Base-by-base conservation (phyloP, 2,888 invertebrate species). In the Leucoptera coffeella region DNA sequence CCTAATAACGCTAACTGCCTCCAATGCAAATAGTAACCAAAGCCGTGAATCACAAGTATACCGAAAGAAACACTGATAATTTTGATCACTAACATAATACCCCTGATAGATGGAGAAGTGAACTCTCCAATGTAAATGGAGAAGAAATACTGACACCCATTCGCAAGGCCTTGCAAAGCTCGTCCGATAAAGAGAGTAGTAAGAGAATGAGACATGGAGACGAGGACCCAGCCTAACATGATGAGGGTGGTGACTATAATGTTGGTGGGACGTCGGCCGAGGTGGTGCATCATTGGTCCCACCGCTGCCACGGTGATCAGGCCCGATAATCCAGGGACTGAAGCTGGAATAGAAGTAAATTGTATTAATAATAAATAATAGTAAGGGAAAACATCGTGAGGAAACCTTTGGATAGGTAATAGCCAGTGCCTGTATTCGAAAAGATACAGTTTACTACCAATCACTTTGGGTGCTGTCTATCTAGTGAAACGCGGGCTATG, bases 1-100 rank as follows among this genome's bases (percentile, higher is more conserved):
- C 19, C 17, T 8, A 24, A 12, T 11, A 17, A 11, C n/a, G 28
- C 28, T 7, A 17, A 4, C 2, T 4, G 12, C 10, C 19, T 23
- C 28, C 28, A 28, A 14, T 28, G 28, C 12, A 28, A 10, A 14
- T 20, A 20, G 14, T 19, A 28, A 12, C 28, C 28, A n/a, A 13
- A 20, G 4, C 6, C 23, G 11, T 28, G 28, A 4, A 28, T 24
- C 9, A 17, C 19, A 5, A 28, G 13, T 9, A 28, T 12, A 3
- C 27, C 27, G 5, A 23, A 8, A 23, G 27, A 23, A 9, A 15
- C 23, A 6, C n/a, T n/a, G 3, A 23, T 2, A 8, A 28, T 6
- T 19, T 28, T 28, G 2, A 17, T 5, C 4, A 13, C 13, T 5
- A 28, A 14, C 13, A 23, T 3, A 7, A 15, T 6, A 2, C 23